Base-by-base conservation (phyloP, 1,140 invertebrate genomes). In the Heliconius hewitsoni region DNA sequence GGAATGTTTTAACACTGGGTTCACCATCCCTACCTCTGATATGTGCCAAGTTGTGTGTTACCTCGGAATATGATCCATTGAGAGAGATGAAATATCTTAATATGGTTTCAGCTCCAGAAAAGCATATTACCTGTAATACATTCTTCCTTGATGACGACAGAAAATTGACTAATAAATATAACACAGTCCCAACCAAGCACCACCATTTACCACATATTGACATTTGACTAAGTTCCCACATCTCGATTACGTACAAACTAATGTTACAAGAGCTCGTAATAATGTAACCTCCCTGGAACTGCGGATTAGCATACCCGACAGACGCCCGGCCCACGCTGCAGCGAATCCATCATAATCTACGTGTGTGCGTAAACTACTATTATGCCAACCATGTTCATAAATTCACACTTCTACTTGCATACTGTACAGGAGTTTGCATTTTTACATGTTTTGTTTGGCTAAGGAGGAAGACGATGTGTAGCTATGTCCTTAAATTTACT, bases 261-360 rank as follows among this genome's bases (percentile, higher is more conserved):
- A 88, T 84, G 87, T 85, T 84, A 82, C 81, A 81, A 74, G 30
- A 30, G 77, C 84, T 82, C 80, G 85, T 87, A 85, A 84, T 85
- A 85, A 85, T 87, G 86, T 87, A 86, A 84, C 84, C 83, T 85
- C 71, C 18, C 55, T 82, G 83, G 80, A 82, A 77, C 82, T 84
- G 77, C 82, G 77, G 83, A 91, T 93, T 93, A 90, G 90, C 91
- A 93, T 93, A 91, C 90, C 86, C 82, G 89, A 84, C 85, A 84
- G 85, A 88, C 86, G 81, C 84, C 86, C 83, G 86, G 87, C 91
- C 91, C 89, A 91, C 91, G 90, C 76, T 72, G 80, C 84, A 81
- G 83, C 82, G 86, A 86, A 93, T 93, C 89, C 90, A 90, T 91
- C 91, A 93, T 92, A 90, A 85, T 82, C 81, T 84, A 85, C 87